These are phyloP conservation scores for Cyanoliseus patagonus DNA, from an alignment of 2,113 vertebrate species.

Conservation along the genomic window DNA sequence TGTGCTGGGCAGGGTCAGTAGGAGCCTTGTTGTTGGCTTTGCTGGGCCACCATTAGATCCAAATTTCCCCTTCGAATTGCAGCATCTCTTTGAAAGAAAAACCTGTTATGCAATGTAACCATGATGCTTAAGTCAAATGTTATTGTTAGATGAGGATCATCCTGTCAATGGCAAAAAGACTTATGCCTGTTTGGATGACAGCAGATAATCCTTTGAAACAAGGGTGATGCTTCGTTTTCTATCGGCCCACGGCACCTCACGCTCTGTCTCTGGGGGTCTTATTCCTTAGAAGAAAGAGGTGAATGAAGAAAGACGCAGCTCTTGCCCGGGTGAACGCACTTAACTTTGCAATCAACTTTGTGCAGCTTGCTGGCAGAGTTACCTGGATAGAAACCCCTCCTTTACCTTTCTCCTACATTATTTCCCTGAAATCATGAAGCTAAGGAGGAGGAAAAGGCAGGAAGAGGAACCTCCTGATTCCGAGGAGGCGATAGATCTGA, in stretches of 20 bases:
- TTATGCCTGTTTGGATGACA: not conserved
- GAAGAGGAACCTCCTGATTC: not conserved
- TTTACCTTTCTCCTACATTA: not conserved
- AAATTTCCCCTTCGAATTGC: not conserved
- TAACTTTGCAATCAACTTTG: not conserved
- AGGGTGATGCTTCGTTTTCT: not conserved
- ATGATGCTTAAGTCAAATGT: not conserved
- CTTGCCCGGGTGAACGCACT: not conserved
- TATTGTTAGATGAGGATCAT: not conserved
- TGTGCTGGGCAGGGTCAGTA: not conserved
- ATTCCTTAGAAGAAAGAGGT: accelerated
- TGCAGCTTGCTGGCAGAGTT: not conserved
- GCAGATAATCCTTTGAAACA: not conserved
- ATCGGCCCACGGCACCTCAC: not conserved
- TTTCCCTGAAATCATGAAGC: not conserved
- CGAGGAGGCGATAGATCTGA: not conserved
- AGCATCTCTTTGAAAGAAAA: not conserved
- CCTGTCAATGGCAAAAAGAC: not conserved
- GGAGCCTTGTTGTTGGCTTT: not conserved
- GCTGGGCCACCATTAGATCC: not conserved
- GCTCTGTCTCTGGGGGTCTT: accelerated
- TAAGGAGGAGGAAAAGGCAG: not conserved
- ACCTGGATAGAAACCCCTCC: not conserved
- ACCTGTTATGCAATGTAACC: accelerated
- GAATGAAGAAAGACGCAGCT: not conserved